A percentile compares a stretch with the other conserved stretches of the same genome.
These are phyloP conservation scores for Heliangelus exortis DNA, from an alignment of 2,797 vertebrate genomes.

Conservation along the genomic window DNA sequence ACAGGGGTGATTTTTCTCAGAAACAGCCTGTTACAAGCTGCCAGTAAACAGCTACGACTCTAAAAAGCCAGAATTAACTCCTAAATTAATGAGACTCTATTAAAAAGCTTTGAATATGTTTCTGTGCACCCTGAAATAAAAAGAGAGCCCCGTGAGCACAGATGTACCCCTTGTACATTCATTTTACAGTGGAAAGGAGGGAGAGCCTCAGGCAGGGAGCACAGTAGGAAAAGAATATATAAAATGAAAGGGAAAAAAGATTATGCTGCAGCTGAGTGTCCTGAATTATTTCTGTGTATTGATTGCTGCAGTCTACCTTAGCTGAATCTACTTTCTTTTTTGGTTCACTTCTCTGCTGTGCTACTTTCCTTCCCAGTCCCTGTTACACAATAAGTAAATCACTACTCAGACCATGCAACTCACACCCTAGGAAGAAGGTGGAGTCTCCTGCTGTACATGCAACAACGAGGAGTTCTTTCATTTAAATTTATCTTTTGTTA, in stretches of 20 bases:
- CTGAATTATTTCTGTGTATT: not conserved
- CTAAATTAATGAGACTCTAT: not conserved
- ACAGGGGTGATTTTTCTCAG: not conserved
- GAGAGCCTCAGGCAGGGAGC: not conserved
- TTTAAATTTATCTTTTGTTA: not conserved
- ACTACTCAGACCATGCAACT: not conserved
- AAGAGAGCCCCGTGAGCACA: not conserved
- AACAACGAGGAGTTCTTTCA: not conserved
- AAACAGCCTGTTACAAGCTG: not conserved
- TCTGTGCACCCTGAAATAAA: not conserved
- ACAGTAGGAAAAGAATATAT: not conserved
- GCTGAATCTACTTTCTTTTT: not conserved
- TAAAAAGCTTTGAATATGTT: not conserved
- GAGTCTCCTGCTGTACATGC: not conserved
- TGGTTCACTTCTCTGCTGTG: not conserved
- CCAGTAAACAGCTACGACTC: not conserved
- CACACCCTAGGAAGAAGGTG: not conserved
- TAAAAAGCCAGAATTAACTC: not conserved
- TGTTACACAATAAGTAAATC: not conserved
- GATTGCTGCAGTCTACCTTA: not conserved
- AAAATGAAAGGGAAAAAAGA: too few relatives aligned
- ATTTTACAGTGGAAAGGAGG: not conserved
- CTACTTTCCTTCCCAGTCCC: not conserved
- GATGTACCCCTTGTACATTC: not conserved
- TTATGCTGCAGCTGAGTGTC: not conserved